Base-by-base conservation (phyloP, 2,113 vertebrate genomes). In the Bos javanicus region DNA sequence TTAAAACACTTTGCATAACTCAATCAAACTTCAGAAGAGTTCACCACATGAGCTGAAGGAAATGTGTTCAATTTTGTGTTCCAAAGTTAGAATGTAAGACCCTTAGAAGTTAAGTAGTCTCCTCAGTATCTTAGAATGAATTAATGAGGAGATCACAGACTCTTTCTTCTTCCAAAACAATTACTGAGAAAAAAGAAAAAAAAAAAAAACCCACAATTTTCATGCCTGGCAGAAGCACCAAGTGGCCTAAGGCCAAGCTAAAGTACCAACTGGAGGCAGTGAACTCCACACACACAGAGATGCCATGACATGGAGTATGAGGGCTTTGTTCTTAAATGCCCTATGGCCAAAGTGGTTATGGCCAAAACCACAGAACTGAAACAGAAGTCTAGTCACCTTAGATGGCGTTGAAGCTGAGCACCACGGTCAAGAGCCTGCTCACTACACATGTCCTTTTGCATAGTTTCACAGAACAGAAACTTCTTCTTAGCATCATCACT, bases 11-110 rank as follows among this genome's bases (percentile, higher is more conserved):
- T 95, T 64, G 23, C 3, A n/a, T 67, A 56, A 64, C 10, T 81
- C 36, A 78, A 25, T 59, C 12, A 67, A 82, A 83, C 60, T 64
- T 93, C 2, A 87, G 54, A 87, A 17, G 2, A 28, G 3, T 81
- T 7, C n/a, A 81, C 17, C 2, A 57, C 23, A 16, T 36, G 46
- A 52, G 11, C 14, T 91, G 28, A 16, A 76, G 25, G 26, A 97
- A 48, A 74, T 1, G 1, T 9, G 8, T 50, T 92, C 90, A 33
- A 46, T 93, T 87, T 54, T 67, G 5, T 52, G 74, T 88, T 88
- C 80, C 25, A 76, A 59, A 13, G 83, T 4, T 39, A 81, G 62
- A 92, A 97, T 96, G 28, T 46, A 87, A 98, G 71, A 60, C 50
- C n/a, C 48, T 90, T 21, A 94, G n/a, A 87, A 96, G 81, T 87